These are phyloP conservation scores for Morpho helenor DNA, from an alignment of 2,888 invertebrate genomes.

Conservation along the genomic window DNA sequence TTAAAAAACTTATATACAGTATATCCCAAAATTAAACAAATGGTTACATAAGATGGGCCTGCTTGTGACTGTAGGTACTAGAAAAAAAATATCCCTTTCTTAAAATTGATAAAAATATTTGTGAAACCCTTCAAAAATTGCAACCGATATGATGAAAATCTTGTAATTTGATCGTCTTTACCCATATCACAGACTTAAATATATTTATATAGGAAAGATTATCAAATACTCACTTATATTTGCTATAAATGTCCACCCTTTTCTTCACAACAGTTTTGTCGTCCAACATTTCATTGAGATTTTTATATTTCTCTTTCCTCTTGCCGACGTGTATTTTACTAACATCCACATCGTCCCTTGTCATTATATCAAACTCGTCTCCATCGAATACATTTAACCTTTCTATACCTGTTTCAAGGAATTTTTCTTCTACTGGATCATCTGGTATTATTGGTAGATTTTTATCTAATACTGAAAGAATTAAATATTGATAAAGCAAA, in stretches of 20 bases:
- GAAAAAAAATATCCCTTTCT: too few species aligned
- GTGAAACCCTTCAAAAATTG: too few species aligned
- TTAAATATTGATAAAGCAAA: not conserved
- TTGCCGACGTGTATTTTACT: slow-evolving; percentile 75
- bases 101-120: too few species aligned
- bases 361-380: slow-evolving; percentile 89
- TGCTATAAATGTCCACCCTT: slow-evolving; percentile 76
- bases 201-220: too few species aligned
- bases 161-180: too few species aligned
- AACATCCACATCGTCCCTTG: slow-evolving; percentile 75
- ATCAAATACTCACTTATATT: slow-evolving; percentile 68
- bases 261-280: slow-evolving; percentile 82
- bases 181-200: too few species aligned
- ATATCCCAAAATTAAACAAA: too few species aligned
- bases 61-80: too few species aligned
- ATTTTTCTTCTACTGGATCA: slow-evolving; percentile 76
- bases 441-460: slow-evolving; percentile 81
- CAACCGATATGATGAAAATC: too few species aligned
- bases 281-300: slow-evolving; percentile 82
- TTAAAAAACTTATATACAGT: not conserved
- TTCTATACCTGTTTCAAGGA: slow-evolving; percentile 75
- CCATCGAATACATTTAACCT: slow-evolving; percentile 86
- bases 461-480: slow-evolving; percentile 61
- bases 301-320: slow-evolving; percentile 79
- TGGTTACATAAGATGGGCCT: too few species aligned